These are phyloP conservation scores for Temnothorax curvispinosus DNA, from an alignment of 1,140 invertebrate species.

Conservation along the genomic window DNA sequence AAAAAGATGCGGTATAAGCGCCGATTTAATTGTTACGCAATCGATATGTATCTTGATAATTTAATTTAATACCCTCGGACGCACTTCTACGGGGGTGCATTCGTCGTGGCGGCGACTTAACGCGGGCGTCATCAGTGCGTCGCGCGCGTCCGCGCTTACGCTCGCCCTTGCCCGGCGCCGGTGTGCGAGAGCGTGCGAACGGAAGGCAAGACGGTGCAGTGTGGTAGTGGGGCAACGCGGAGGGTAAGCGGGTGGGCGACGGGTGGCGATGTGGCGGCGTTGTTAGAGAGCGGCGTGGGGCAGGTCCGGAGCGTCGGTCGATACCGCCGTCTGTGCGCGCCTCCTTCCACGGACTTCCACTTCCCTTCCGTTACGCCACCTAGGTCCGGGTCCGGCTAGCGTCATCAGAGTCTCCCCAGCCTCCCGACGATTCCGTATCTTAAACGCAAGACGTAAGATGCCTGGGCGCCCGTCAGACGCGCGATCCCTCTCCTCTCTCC, in stretches of 20 bases:
- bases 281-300: slow-evolving; percentile 80
- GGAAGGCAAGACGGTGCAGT: slow-evolving; percentile 73
- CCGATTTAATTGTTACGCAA: not conserved
- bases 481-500: slow-evolving; percentile 35
- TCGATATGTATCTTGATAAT: not conserved
- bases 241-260: slow-evolving; percentile 57
- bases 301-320: slow-evolving; percentile 83
- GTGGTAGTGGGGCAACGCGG: slow-evolving; percentile 73
- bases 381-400: slow-evolving; percentile 80
- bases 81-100: not conserved
- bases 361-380: slow-evolving; percentile 80
- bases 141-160: not conserved
- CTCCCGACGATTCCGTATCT: slow-evolving; percentile 69
- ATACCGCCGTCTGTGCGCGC: slow-evolving; percentile 83
- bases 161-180: not conserved
- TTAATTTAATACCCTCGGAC: not conserved
- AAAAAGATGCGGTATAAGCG: not conserved
- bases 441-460: slow-evolving; percentile 63
- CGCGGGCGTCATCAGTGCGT: slow-evolving; percentile 20
- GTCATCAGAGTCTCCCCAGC: slow-evolving; percentile 73
- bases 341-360: slow-evolving; percentile 77
- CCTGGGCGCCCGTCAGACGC: slow-evolving; percentile 54
- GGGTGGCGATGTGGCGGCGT: slow-evolving; percentile 74
- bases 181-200: slow-evolving; percentile 54
- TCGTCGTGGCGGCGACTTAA: slow-evolving; percentile 13